Evolutionary conservation across 2,113 vertebrate genomes (phyloP), one percentile per base, ranked within the genome.

Genomic region (Oreotrochilus melanogaster): DNA sequence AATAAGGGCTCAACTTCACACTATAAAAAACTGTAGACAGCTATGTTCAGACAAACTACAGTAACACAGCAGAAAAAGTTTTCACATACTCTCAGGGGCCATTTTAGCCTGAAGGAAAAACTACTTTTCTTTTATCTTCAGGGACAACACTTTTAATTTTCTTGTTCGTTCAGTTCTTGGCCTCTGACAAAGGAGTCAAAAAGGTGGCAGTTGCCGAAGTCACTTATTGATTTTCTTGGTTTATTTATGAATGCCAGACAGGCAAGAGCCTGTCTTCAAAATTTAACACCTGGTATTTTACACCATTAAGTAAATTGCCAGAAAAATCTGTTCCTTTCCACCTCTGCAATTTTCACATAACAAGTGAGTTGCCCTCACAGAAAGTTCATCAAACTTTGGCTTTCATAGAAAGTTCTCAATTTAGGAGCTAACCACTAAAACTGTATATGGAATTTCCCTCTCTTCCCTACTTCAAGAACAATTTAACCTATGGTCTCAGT

Each of bases 191-290:
- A 65, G 33, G 53, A 94, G 92, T 93, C 89, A 95, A 88, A 95
- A 86, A 54, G 58, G 87, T 92, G 64, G 74, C 78, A 92, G 66
- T 61, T 86, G 78, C 80, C 2, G 15, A 87, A 96, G 94, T 94
- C 75, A 79, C 33, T 91, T 95, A 96, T 89, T 94, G 94, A 95
- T 94, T 97, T 96, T 54, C 89, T 81, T 72, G 66, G 54, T 93
- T 96, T 96, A 97, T 96, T 96, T 94, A 97, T 94, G 79, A 95
- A 93, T 60, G 58, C 66, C 62, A 96, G 78, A 72, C 87, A 73
- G 79, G 67, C 81, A 88, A 89, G 78, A 54, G 73, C 80, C 81
- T 69, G 61, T 72, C 74, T 89, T 76, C 62, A 73, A 73, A 92
- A 96, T 95, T 89, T 95, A 97, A 88, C 89, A 92, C 89, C 81